A percentile compares a stretch with the other conserved stretches of the same genome.
Conservation (phyloP, 1,140 invertebrate species). For the Lycorma delicatula region DNA sequence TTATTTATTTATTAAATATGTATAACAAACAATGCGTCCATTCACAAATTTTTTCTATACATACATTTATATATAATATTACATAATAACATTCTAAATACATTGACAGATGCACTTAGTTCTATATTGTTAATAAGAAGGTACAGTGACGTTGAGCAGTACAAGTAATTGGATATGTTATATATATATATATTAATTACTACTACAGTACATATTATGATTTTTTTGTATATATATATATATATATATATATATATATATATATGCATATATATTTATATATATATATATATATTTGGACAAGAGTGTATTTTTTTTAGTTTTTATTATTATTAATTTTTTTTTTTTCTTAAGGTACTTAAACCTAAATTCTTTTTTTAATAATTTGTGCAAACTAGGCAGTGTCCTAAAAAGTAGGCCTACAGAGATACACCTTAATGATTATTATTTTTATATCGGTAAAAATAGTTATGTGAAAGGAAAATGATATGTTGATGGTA, state of each 20-base stretch:
- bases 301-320: slow-evolving; percentile 1
- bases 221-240: not conserved
- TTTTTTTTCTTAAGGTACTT: no score
- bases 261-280: not conserved
- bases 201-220: not conserved
- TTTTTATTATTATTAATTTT: no score
- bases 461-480: no score
- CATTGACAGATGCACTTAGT: no score
- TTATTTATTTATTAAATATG: no score
- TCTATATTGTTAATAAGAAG: not conserved
- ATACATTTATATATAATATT: no score
- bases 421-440: not conserved
- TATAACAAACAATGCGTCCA: no score
- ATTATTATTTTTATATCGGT: no score
- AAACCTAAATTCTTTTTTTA: not conserved
- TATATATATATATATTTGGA: not conserved
- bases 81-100: no score
- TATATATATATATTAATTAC: not conserved
- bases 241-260: not conserved
- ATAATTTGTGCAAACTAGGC: slow-evolving; percentile 5
- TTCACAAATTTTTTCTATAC: no score
- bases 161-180: not conserved
- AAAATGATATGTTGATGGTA: no score
- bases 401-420: slow-evolving; percentile 6
- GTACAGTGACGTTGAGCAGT: not conserved